A percentile compares a stretch with the other conserved stretches of the same genome.
Conservation (phyloP, 2,888 invertebrate species). For the Ophion ellenae region DNA sequence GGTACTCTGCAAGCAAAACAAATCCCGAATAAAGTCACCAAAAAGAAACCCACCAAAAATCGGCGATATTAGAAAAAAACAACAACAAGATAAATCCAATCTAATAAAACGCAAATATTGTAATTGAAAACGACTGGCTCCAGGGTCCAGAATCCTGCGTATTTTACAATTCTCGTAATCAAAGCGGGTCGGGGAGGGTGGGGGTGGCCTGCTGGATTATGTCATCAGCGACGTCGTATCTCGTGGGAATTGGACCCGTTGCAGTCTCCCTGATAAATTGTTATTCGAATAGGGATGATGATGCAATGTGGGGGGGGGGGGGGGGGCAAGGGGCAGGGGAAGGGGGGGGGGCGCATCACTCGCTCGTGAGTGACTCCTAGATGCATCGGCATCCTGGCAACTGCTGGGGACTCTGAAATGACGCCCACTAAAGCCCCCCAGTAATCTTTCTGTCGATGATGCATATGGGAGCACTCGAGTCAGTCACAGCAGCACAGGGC, state of each 20-base stretch:
- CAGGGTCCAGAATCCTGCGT: neutral
- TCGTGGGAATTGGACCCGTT: slow-evolving; percentile 27
- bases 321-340: neutral
- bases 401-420: slow-evolving; percentile 20
- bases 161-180: neutral
- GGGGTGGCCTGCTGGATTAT: slow-evolving; percentile 39
- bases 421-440: slow-evolving; percentile 1
- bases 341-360: neutral
- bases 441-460: slow-evolving; percentile 36
- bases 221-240: slow-evolving; percentile 25
- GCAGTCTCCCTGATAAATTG: slow-evolving; percentile 39
- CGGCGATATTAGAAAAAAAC: neutral
- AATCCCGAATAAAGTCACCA: neutral
- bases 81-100: slow-evolving; percentile 16
- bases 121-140: neutral
- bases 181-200: neutral
- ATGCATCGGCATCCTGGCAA: slow-evolving; percentile 55
- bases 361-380: slow-evolving; percentile 38
- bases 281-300: slow-evolving; percentile 14
- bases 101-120: neutral
- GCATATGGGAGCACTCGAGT: slow-evolving; percentile 64
- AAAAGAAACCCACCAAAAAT: neutral
- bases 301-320: neutral
- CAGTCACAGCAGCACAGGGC: slow-evolving; percentile 22
- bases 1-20: slow-evolving; percentile 76